Percentiles rank a stretch among this genome's conserved stretches.
phyloP scores from a whole-genome alignment of 1,140 invertebrate species.

The Watersipora subatra region DNA sequence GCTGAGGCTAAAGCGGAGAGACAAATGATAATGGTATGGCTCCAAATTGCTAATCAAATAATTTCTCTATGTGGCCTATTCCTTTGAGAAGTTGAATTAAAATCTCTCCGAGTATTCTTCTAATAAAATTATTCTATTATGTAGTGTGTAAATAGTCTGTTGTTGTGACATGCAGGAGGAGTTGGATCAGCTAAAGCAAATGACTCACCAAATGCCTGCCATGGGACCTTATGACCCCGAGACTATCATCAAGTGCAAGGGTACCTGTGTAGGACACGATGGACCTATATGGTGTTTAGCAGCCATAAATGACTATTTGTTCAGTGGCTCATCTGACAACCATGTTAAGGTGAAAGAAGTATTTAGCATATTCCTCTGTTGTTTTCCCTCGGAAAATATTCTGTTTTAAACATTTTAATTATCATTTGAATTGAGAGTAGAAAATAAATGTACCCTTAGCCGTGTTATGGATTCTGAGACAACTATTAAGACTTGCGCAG shows the following conservation, averaged over 20 bases:
- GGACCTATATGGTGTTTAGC: conserved; percentile 39
- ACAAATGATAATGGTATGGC: not conserved
- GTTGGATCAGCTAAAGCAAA: conserved; percentile 15
- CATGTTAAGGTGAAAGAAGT: conserved; percentile 26
- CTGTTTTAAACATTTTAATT: too few species aligned
- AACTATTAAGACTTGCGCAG: too few species aligned
- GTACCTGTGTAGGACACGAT: conserved; percentile 38
- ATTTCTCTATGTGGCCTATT: not conserved
- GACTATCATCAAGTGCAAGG: conserved; percentile 37
- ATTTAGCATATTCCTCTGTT: too few species aligned
- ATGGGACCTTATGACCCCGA: conserved; percentile 28
- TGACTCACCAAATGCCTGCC: not conserved
- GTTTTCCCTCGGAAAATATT: too few species aligned
- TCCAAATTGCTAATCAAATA: too few species aligned
- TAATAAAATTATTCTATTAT: not conserved
- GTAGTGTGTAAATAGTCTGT: conserved; percentile 22
- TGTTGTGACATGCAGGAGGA: conserved; percentile 34
- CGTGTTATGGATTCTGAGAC: too few species aligned
- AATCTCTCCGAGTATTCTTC: not conserved
- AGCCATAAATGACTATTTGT: conserved; percentile 31
- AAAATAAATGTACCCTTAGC: too few species aligned
- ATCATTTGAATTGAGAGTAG: too few species aligned
- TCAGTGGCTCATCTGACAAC: conserved; percentile 39
- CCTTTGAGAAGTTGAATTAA: not conserved
- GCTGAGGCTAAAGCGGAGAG: not conserved